Evolutionary conservation across 2,113 vertebrate species (phyloP).

Genomic region (Diadophis punctatus): DNA sequence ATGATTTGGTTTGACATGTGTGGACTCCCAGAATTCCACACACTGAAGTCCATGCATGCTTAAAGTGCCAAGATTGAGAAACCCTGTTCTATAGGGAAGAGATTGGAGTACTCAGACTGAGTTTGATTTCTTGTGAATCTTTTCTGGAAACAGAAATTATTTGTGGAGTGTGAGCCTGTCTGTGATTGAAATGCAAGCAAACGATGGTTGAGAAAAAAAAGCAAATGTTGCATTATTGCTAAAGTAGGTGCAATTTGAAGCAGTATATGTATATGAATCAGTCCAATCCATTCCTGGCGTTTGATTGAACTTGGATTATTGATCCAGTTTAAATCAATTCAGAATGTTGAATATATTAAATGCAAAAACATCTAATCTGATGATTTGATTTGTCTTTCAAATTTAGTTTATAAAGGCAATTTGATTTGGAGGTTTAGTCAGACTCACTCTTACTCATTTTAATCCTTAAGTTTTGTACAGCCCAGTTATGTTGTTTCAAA

Average conservation of each 20-base stretch:
- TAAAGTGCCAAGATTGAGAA: not conserved
- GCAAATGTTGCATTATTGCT: not conserved
- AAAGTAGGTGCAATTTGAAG: not conserved
- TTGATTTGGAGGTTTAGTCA: not conserved
- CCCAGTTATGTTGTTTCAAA: not conserved
- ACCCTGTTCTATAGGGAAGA: not conserved
- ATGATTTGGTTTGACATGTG: not conserved
- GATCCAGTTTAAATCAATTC: not conserved
- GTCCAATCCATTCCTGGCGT: not conserved
- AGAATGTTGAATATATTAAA: not conserved
- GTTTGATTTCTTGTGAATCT: not conserved
- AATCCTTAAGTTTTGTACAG: not conserved
- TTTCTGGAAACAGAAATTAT: not conserved
- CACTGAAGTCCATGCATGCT: not conserved
- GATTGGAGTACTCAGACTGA: not conserved
- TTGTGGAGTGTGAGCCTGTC: not conserved
- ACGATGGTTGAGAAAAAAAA: not conserved
- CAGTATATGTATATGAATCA: not conserved
- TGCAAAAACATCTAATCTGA: not conserved
- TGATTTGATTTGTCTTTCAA: not conserved
- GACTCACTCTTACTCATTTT: not conserved
- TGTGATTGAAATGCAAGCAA: not conserved
- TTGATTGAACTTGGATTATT: not conserved
- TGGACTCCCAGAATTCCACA: not conserved
- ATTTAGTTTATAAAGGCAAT: not conserved